Conservation (phyloP, 2,113 vertebrate species). For the Drymodes brunneopygia region DNA sequence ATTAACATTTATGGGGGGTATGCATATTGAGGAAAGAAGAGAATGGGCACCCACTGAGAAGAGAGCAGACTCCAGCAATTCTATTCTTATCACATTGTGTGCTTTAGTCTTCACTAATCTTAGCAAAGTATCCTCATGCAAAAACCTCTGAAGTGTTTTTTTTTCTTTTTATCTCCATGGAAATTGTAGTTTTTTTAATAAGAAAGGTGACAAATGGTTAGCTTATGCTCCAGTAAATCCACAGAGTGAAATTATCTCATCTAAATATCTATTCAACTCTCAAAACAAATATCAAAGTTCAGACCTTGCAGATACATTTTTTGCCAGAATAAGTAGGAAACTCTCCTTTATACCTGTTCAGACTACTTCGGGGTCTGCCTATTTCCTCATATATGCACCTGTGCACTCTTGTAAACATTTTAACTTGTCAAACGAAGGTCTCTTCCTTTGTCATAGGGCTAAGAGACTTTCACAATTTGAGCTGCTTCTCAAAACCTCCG, state of each 20-base stretch:
- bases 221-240: constrained; percentile 19
- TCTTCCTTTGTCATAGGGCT: constrained; percentile 56
- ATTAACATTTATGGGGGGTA: constrained; percentile 64
- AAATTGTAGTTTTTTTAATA: constrained; percentile 8
- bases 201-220: not conserved
- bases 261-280: constrained; percentile 29
- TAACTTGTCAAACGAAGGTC: constrained; percentile 59
- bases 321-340: not conserved
- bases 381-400: constrained; percentile 48
- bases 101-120: constrained; percentile 66
- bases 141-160: constrained; percentile 6
- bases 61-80: constrained; percentile 54
- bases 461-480: constrained; percentile 4
- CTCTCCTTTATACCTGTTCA: not conserved
- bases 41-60: constrained; percentile 27
- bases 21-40: constrained; percentile 54
- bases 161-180: constrained; percentile 53
- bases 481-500: not conserved
- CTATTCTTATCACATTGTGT: constrained; percentile 61
- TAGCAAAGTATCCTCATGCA: constrained; percentile 57
- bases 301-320: not conserved
- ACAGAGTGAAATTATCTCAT: not conserved
- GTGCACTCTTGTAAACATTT: constrained; percentile 55
- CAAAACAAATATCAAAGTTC: constrained; percentile 29
- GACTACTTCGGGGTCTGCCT: not conserved